These are phyloP conservation scores for Stenurella melanura DNA, from an alignment of 2,888 invertebrate genomes.

Conservation along the genomic window DNA sequence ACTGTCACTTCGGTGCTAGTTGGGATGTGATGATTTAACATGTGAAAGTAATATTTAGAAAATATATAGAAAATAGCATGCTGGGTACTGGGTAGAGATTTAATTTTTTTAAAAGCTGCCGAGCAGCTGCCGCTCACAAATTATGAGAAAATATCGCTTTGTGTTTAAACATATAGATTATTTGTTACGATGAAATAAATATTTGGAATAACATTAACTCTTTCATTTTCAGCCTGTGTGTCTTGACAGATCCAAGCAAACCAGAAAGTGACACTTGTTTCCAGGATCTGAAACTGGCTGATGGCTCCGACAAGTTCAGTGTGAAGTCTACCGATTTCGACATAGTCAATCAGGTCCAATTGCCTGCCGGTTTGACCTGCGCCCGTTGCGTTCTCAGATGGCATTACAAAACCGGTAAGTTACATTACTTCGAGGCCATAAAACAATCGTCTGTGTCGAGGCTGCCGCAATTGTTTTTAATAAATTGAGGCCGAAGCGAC, in stretches of 20 bases:
- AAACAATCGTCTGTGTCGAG: background rate
- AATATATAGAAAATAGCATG: no score
- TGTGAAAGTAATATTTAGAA: no score
- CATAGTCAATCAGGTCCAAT: slow-evolving; percentile 60
- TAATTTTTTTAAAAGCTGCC: no score
- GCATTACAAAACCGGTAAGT: slow-evolving; percentile 68
- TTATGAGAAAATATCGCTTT: no score
- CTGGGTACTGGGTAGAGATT: no score
- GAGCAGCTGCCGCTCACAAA: no score
- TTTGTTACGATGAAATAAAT: no score
- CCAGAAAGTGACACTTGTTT: slow-evolving; percentile 73
- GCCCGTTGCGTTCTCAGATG: slow-evolving; percentile 74
- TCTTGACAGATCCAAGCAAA: slow-evolving; percentile 61
- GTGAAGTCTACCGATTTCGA: slow-evolving; percentile 57
- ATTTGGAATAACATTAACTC: no score
- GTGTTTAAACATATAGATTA: no score
- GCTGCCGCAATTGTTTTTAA: background rate
- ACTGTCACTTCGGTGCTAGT: no score
- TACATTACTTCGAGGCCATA: background rate
- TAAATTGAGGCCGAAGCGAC: background rate
- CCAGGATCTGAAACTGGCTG: slow-evolving; percentile 62
- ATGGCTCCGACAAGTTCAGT: slow-evolving; percentile 64
- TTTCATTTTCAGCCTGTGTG: slow-evolving; percentile 67
- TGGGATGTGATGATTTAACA: no score
- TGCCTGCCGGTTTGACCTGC: slow-evolving; percentile 72